Percentiles rank a stretch among this genome's conserved stretches.
These are phyloP conservation scores for Apodemus speciosus DNA, from an alignment of 2,113 vertebrate species.

Conservation along the genomic window DNA sequence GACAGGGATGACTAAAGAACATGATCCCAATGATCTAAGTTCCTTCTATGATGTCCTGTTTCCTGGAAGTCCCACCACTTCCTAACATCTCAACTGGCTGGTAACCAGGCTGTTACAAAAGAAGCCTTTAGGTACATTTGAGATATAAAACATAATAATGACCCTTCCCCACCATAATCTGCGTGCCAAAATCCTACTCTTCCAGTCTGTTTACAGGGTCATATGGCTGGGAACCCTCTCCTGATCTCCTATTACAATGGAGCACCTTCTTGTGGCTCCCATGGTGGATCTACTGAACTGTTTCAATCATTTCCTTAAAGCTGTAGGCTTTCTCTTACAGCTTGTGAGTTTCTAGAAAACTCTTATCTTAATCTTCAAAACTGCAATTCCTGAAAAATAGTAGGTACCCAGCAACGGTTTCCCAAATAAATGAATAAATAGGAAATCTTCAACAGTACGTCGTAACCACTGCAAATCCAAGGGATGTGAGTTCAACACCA, in stretches of 20 bases:
- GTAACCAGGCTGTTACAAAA: background rate
- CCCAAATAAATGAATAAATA: conserved; percentile 6
- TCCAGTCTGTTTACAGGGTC: conserved; percentile 11
- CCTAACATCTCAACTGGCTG: background rate
- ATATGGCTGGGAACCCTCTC: background rate
- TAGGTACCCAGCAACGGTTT: background rate
- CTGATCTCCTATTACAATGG: background rate
- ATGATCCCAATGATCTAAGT: background rate
- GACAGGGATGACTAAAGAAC: background rate
- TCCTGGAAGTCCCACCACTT: background rate
- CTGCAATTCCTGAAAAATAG: background rate
- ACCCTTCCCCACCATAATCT: background rate
- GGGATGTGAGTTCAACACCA: background rate
- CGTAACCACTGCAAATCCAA: background rate
- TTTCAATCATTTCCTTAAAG: background rate
- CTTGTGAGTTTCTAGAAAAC: background rate
- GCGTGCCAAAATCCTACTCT: background rate
- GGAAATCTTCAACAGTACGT: background rate
- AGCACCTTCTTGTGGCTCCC: background rate
- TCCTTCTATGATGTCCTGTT: background rate
- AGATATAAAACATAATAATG: background rate
- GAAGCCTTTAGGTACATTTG: background rate
- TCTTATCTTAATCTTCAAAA: background rate
- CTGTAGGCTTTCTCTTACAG: background rate
- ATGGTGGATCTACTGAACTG: background rate